Conservation (phyloP, 2,888 invertebrate genomes). For the Charanyca ferruginea region DNA sequence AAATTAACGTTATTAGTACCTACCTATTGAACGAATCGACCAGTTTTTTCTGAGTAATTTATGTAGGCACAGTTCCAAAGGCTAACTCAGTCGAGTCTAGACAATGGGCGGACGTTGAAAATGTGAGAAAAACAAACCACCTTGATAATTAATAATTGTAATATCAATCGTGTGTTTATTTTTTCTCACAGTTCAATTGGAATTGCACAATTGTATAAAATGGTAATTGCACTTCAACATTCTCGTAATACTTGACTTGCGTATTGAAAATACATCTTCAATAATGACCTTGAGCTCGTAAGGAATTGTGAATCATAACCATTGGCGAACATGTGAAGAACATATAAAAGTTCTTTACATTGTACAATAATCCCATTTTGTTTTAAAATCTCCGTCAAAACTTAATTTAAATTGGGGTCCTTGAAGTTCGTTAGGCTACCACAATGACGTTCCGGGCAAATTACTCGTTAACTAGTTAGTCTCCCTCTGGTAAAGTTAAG, state of each 20-base stretch:
- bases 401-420: conserved; percentile 39
- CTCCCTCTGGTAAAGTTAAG: conserved; percentile 23
- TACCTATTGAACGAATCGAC: conserved; percentile 68
- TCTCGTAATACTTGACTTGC: conserved; percentile 56
- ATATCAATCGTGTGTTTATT: conserved; percentile 69
- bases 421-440: conserved; percentile 35
- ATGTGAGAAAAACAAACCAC: conserved; percentile 79
- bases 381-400: conserved; percentile 18
- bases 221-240: conserved; percentile 65
- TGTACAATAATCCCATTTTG: conserved; percentile 23
- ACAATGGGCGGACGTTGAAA: conserved; percentile 86
- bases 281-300: conserved; percentile 69
- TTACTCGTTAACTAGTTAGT: conserved; percentile 26
- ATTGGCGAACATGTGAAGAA: conserved; percentile 47
- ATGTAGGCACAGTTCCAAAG: conserved; percentile 69
- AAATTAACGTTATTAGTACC: conserved; percentile 73
- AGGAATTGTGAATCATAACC: conserved; percentile 47
- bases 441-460: conserved; percentile 43
- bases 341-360: conserved; percentile 31
- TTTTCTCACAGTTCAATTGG: conserved; percentile 65
- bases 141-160: conserved; percentile 70
- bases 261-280: conserved; percentile 62
- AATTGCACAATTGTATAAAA: conserved; percentile 63
- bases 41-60: conserved; percentile 69
- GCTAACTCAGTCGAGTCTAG: conserved; percentile 56